Percentiles rank a stretch among this genome's conserved stretches.
phyloP scores from a whole-genome alignment of 2,888 invertebrate species.

The Caenorhabditis angaria region DNA sequence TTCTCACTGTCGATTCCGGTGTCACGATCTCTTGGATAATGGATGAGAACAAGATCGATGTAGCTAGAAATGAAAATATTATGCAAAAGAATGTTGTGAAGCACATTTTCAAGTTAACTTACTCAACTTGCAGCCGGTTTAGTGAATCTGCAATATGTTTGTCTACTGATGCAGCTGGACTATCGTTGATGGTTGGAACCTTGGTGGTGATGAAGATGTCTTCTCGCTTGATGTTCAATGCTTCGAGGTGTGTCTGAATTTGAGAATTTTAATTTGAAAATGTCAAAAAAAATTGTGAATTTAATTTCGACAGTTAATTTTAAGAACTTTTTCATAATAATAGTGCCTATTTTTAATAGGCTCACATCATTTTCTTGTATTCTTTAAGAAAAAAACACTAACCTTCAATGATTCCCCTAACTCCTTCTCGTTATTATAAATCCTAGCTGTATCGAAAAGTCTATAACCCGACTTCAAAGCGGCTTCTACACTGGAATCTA shows the following conservation, averaged over 20 bases:
- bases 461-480: slow-evolving; percentile 73
- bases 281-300: not conserved
- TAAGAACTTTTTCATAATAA: no score
- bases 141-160: slow-evolving; percentile 38
- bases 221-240: slow-evolving; percentile 78
- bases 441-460: slow-evolving; percentile 80
- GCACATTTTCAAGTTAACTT: not conserved
- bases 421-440: slow-evolving; percentile 81
- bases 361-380: no score
- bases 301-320: no score
- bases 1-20: slow-evolving; percentile 17
- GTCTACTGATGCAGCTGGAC: slow-evolving; percentile 22
- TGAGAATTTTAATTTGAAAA: not conserved
- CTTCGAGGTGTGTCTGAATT: slow-evolving; percentile 78
- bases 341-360: no score
- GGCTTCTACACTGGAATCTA: slow-evolving; percentile 62
- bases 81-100: not conserved
- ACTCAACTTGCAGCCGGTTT: slow-evolving; percentile 39
- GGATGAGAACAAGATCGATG: slow-evolving; percentile 44
- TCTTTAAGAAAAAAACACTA: not conserved
- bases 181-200: slow-evolving; percentile 75
- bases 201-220: slow-evolving; percentile 87
- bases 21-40: slow-evolving; percentile 43
- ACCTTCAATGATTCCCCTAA: slow-evolving; percentile 78
- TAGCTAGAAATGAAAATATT: slow-evolving; percentile 24